Conservation (phyloP, 2,888 invertebrate genomes). For the Polydrusus pterygomalis region DNA sequence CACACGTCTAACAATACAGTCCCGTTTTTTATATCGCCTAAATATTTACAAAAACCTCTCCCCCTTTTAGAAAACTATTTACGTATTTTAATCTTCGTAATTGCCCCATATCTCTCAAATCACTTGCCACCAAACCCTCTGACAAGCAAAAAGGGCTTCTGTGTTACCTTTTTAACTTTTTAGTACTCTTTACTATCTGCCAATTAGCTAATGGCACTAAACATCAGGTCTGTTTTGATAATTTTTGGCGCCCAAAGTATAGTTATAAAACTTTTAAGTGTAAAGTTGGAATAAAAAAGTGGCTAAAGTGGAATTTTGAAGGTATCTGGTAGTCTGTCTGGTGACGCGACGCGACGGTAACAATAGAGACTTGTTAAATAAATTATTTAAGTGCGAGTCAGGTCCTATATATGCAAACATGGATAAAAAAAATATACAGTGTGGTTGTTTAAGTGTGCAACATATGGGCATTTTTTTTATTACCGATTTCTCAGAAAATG, state of each 20-base stretch:
- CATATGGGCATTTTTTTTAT: no score
- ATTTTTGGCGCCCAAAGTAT: constrained; percentile 50
- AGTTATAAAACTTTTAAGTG: constrained; percentile 30
- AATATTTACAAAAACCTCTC: constrained; percentile 5
- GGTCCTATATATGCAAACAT: no score
- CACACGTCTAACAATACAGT: neutral
- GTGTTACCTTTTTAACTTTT: constrained; percentile 48
- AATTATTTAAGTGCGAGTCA: no score
- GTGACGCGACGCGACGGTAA: neutral
- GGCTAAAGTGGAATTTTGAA: constrained; percentile 2
- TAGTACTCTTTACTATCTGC: constrained; percentile 43
- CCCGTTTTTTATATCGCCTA: neutral
- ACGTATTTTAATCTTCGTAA: constrained; percentile 1
- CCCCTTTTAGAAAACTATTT: constrained; percentile 19
- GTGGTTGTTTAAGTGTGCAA: no score
- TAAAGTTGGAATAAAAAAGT: constrained; percentile 27
- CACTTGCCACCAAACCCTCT: constrained; percentile 17
- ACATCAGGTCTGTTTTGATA: constrained; percentile 38
- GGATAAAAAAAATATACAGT: no score
- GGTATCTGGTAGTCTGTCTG: constrained; percentile 1
- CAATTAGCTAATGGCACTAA: constrained; percentile 53
- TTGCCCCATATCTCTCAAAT: constrained; percentile 23
- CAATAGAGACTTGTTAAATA: neutral
- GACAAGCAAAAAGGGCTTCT: constrained; percentile 46
- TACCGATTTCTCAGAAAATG: no score